phyloP scores from a whole-genome alignment of 2,888 invertebrate genomes.

The Tiphia femorata region DNA sequence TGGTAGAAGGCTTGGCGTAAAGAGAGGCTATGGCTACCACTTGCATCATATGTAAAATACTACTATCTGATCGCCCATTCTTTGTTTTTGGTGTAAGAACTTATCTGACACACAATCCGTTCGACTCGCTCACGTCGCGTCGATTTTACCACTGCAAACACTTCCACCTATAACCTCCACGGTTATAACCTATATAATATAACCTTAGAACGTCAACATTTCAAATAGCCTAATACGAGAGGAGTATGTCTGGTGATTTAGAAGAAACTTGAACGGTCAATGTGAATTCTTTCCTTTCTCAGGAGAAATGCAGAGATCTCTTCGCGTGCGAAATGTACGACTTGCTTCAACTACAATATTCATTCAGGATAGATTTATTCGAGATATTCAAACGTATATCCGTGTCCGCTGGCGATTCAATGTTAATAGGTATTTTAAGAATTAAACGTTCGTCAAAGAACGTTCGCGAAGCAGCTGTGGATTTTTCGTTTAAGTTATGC shows the following conservation, averaged over 20 bases:
- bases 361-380: too few relatives aligned
- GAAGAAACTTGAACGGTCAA: neutral
- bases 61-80: slow-evolving; percentile 32
- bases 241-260: too few relatives aligned
- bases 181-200: slow-evolving; percentile 62
- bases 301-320: too few relatives aligned
- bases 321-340: too few relatives aligned
- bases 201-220: slow-evolving; percentile 59
- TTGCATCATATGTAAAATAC: slow-evolving; percentile 44
- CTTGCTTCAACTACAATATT: too few relatives aligned
- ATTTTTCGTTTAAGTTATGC: too few relatives aligned
- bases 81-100: slow-evolving; percentile 26
- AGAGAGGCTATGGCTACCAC: slow-evolving; percentile 55
- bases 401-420: too few relatives aligned
- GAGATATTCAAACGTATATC: too few relatives aligned
- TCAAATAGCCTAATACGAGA: neutral
- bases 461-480: too few relatives aligned
- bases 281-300: neutral
- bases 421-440: too few relatives aligned
- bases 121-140: slow-evolving; percentile 4
- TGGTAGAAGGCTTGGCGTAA: slow-evolving; percentile 44
- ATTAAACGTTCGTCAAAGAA: too few relatives aligned
- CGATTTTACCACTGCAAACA: slow-evolving; percentile 20
- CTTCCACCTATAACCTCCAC: slow-evolving; percentile 52
- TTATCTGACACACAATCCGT: slow-evolving; percentile 6